Conservation (phyloP, 1,140 invertebrate species). For the Telenomus remus region DNA sequence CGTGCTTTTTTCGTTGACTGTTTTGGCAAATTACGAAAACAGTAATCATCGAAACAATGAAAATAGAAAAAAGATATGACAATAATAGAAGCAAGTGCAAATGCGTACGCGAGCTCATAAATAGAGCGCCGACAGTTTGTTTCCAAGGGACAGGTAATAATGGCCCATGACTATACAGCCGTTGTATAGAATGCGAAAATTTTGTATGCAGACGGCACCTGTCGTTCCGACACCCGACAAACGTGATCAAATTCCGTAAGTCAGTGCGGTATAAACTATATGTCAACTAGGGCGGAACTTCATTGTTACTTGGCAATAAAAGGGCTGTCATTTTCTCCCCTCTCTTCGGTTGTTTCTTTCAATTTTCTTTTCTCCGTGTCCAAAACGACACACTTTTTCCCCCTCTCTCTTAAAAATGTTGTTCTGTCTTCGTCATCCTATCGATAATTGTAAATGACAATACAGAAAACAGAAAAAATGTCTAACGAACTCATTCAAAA, state of each 20-base stretch:
- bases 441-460: too few species aligned
- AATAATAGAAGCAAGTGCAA: slow-evolving; percentile 32
- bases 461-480: too few species aligned
- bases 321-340: slow-evolving; percentile 32
- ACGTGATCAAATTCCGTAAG: slow-evolving; percentile 67
- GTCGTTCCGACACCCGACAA: slow-evolving; percentile 66
- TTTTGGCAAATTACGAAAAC: neutral
- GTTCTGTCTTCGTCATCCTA: too few species aligned
- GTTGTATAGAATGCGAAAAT: slow-evolving; percentile 43
- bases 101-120: slow-evolving; percentile 38
- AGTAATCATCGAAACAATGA: neutral
- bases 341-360: neutral
- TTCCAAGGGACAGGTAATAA: slow-evolving; percentile 67
- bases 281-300: slow-evolving; percentile 52
- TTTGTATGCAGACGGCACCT: slow-evolving; percentile 68
- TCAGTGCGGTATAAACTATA: slow-evolving; percentile 53
- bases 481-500: too few species aligned
- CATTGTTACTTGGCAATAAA: slow-evolving; percentile 55
- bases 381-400: too few species aligned
- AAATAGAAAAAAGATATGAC: slow-evolving; percentile 26
- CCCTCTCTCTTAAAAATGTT: too few species aligned
- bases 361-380: neutral
- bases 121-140: slow-evolving; percentile 61
- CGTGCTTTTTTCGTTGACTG: too few species aligned
- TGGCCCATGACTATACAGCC: slow-evolving; percentile 53